Percentiles rank a stretch among this genome's conserved stretches.
Conservation (phyloP, 2,888 invertebrate genomes). For the Agriotes lineatus region DNA sequence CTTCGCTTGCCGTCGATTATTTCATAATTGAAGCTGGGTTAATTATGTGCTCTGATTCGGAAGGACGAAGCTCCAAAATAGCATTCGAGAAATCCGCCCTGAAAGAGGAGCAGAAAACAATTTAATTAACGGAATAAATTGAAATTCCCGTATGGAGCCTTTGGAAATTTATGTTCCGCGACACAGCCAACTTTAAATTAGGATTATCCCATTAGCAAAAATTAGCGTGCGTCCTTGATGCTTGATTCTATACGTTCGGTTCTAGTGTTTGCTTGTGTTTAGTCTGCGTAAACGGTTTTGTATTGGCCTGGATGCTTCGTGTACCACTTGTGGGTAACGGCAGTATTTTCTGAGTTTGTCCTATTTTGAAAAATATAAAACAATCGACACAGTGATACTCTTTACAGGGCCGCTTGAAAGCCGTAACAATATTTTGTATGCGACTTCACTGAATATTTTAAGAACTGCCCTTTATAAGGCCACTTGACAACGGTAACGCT, state of each 20-base stretch:
- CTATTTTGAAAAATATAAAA: too few species aligned
- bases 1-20: background rate
- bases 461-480: too few species aligned
- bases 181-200: constrained; percentile 16
- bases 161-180: constrained; percentile 28
- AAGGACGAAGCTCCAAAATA: constrained; percentile 15
- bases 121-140: constrained; percentile 34
- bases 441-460: too few species aligned
- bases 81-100: constrained; percentile 9
- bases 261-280: background rate
- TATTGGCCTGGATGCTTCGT: too few species aligned
- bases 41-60: constrained; percentile 6
- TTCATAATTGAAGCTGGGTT: background rate
- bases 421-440: too few species aligned
- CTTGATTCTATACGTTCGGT: background rate
- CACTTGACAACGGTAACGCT: too few species aligned
- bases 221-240: constrained; percentile 4
- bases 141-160: constrained; percentile 29
- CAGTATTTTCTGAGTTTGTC: too few species aligned
- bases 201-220: constrained; percentile 18
- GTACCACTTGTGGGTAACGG: background rate
- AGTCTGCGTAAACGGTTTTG: background rate
- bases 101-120: constrained; percentile 25
- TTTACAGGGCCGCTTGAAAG: too few species aligned
- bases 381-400: too few species aligned